Conservation (phyloP, 2,797 vertebrate genomes). For the Poeciliopsis infans region DNA sequence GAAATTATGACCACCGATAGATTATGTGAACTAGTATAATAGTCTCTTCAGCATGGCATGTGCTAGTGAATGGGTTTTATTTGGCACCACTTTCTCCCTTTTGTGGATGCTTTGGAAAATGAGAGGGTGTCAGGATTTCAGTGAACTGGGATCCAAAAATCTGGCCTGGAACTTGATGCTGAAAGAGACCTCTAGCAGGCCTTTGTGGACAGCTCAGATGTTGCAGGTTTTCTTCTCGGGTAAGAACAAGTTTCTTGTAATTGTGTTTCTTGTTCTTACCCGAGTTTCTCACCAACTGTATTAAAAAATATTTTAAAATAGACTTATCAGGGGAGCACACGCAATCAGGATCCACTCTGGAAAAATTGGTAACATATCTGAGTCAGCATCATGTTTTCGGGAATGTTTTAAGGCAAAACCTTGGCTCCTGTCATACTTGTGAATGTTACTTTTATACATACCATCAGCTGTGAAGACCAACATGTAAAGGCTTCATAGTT, state of each 20-base stretch:
- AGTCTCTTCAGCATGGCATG: neutral
- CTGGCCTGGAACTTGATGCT: neutral
- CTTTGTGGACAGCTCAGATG: neutral
- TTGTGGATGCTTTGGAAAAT: neutral
- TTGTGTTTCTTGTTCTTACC: too few relatives aligned
- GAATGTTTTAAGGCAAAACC: neutral
- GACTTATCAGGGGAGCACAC: neutral
- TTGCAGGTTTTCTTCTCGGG: neutral
- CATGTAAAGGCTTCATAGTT: neutral
- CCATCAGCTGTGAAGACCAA: too few relatives aligned
- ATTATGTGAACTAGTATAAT: neutral
- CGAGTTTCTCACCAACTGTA: neutral
- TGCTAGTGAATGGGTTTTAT: neutral
- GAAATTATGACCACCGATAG: neutral
- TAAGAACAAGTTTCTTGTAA: neutral
- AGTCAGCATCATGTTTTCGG: neutral
- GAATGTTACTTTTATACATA: neutral
- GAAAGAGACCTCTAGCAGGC: neutral
- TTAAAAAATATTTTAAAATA: neutral
- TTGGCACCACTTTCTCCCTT: neutral
- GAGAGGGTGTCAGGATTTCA: neutral
- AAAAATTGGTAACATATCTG: neutral
- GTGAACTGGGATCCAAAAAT: neutral
- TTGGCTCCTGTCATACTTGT: neutral
- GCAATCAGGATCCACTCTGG: neutral